phyloP scores from a whole-genome alignment of 2,113 vertebrate genomes.

The Sylvia atricapilla region DNA sequence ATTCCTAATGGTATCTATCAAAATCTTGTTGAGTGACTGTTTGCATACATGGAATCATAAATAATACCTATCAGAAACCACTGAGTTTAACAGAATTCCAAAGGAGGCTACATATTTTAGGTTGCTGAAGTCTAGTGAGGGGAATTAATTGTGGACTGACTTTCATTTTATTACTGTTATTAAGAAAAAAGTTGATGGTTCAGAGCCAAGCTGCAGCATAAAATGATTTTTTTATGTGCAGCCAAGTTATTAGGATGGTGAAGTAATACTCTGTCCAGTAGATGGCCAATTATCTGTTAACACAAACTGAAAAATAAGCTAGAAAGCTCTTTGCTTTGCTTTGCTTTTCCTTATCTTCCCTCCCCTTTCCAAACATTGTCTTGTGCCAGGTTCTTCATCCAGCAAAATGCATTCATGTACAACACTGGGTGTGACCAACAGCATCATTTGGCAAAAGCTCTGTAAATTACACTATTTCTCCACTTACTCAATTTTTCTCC shows the following conservation, averaged over 20 bases:
- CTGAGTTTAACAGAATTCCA: slow-evolving; percentile 9
- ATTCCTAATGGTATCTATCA: neutral
- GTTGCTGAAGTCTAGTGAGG: neutral
- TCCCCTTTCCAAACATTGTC: neutral
- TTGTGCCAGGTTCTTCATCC: neutral
- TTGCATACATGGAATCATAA: neutral
- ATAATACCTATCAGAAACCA: neutral
- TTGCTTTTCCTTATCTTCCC: neutral
- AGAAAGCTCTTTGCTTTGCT: neutral
- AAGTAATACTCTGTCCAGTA: slow-evolving; percentile 28
- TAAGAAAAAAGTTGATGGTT: neutral
- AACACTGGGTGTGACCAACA: neutral
- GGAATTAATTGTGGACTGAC: neutral
- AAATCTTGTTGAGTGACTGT: neutral
- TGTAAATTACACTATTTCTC: slow-evolving; percentile 5
- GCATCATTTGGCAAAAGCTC: neutral
- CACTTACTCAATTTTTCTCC: neutral
- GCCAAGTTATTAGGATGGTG: neutral
- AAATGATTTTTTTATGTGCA: neutral
- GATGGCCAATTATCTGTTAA: slow-evolving; percentile 19
- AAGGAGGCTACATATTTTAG: neutral
- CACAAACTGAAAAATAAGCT: neutral
- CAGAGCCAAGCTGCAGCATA: neutral
- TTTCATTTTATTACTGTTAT: slow-evolving; percentile 14
- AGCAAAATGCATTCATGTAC: neutral